Conservation (phyloP, 2,113 vertebrate species). For the Telmatochromis sp. region DNA sequence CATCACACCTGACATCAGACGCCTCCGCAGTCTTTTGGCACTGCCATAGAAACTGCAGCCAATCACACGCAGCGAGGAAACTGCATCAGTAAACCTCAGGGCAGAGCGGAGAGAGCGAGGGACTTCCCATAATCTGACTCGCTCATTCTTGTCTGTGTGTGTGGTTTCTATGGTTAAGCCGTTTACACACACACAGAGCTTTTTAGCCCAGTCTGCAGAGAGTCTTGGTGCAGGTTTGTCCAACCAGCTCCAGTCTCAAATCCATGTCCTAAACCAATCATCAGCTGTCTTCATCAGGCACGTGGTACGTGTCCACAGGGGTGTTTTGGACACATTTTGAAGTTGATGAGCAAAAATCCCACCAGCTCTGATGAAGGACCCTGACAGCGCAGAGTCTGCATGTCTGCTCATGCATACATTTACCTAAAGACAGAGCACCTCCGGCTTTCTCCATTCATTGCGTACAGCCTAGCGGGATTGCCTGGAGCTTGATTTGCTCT, state of each 20-base stretch:
- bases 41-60: constrained; percentile 14
- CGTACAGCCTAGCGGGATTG: neutral
- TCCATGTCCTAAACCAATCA: neutral
- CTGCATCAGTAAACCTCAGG: constrained; percentile 45
- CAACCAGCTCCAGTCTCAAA: neutral
- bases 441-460: accelerated
- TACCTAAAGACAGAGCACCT: neutral
- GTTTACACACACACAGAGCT: neutral
- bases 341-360: neutral
- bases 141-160: neutral
- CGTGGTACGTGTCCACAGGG: neutral
- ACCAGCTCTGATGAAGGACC: neutral
- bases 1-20: constrained; percentile 51
- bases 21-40: constrained; percentile 11
- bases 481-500: neutral
- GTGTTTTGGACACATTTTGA: neutral
- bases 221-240: neutral
- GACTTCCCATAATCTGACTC: constrained; percentile 53
- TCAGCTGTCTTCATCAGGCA: neutral
- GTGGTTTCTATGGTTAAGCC: neutral
- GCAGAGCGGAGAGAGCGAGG: constrained; percentile 26
- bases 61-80: constrained; percentile 24
- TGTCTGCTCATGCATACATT: neutral
- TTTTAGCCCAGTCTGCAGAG: neutral
- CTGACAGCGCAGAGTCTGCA: neutral